Base-by-base conservation (phyloP, 2,888 invertebrate species). In the Phlogophora meticulosa region DNA sequence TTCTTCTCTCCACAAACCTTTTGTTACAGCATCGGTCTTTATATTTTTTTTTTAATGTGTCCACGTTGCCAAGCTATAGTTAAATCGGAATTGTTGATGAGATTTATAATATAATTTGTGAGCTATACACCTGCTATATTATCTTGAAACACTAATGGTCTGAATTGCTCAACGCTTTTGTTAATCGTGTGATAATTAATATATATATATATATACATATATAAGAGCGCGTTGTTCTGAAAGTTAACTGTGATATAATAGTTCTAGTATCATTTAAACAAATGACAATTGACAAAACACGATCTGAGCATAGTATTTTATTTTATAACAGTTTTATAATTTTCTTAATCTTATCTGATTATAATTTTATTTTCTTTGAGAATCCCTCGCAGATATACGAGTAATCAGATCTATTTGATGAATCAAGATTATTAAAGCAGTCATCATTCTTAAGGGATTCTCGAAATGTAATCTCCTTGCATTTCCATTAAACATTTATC, bases 1-100 rank as follows among this genome's bases (percentile, higher is more conserved):
- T 87, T 90, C 86, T 89, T 88, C 84, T 85, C 77, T 86, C 77
- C 71, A 64, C 82, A 76, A 88, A 89, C 91, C 93, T 92, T 93
- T 94, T 94, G 94, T 94, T 90, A 89, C 90, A 80, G 74, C 82
- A 83, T 80, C 77, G 67, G 66, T 34, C 59, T 72, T 65, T 69
- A 74, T 64, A 40, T 69, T 46, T 73, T 77, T 45, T 74, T 78
- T 78, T 79, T 71, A 81, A 84, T 76, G 55, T 68, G 72, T 72
- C 64, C 34, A 67, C 80, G 83, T 81, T 87, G 87, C 88, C 88
- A 87, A 85, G 80, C 60, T 56, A 64, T 72, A 77, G 76, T 76
- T 72, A 76, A 80, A 80, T 82, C 68, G 58, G 69, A 73, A 81
- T 82, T 77, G 69, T 83, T 78, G 36, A 34, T 49, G 59, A 81